phyloP scores from a whole-genome alignment of 2,797 vertebrate genomes.

The Melanotaenia pygmaea region DNA sequence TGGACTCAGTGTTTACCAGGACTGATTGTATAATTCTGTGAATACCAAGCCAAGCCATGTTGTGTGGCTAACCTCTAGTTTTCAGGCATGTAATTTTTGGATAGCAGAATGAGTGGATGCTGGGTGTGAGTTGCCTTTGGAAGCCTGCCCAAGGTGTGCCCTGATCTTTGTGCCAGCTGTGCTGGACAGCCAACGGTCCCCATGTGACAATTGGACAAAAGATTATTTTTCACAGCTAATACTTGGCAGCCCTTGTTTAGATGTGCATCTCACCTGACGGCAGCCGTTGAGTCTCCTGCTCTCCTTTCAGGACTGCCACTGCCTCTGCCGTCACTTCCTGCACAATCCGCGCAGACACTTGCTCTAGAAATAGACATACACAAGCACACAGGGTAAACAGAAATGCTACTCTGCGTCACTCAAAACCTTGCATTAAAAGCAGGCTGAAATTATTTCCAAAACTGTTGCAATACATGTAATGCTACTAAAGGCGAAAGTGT shows the following conservation, averaged over 20 bases:
- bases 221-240: not conserved
- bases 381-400: slow-evolving; percentile 18
- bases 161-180: not conserved
- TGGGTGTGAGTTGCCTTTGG: not conserved
- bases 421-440: slow-evolving; percentile 22
- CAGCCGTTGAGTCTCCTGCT: slow-evolving; percentile 90
- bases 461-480: slow-evolving; percentile 25
- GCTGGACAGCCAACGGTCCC: not conserved
- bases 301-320: slow-evolving; percentile 96
- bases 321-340: slow-evolving; percentile 99
- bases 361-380: slow-evolving; percentile 82
- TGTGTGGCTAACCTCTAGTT: not conserved
- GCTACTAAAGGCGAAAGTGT: slow-evolving; percentile 48
- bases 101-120: not conserved
- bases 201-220: not conserved
- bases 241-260: not conserved
- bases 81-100: not conserved
- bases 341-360: slow-evolving; percentile 97
- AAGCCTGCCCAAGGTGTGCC: not conserved
- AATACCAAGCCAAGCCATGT: not conserved
- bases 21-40: slow-evolving; percentile 4
- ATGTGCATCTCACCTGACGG: slow-evolving; percentile 78
- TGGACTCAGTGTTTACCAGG: not conserved
- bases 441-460: slow-evolving; percentile 40
- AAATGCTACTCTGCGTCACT: not conserved